Base-by-base conservation (phyloP, 2,888 invertebrate genomes). In the Dermolepida albohirtum region DNA sequence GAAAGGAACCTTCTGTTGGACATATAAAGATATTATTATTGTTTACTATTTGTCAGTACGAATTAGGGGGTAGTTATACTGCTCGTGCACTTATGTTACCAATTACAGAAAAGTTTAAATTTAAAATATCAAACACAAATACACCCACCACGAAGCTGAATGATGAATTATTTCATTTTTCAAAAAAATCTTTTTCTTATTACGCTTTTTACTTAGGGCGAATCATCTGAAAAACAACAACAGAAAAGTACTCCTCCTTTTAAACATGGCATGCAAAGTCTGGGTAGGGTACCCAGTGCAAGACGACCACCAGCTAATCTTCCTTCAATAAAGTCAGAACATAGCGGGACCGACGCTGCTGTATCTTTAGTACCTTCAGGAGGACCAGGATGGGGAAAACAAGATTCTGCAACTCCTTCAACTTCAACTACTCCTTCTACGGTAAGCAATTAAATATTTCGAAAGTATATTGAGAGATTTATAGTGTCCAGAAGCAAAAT, bases 181-280 rank as follows among this genome's bases (percentile, higher is more conserved):
- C 6, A 14, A 11, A n/a, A n/a, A 16, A 44, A n/a, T 44, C 16
- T 44, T 44, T 14, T n/a, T 44, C 0, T 5, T 57, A 43, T 55
- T 40, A n/a, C 7, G 44, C 29, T 44, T 68, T 70, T 72, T 66
- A 72, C 84, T 64, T 79, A 94, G 94, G 93, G 93, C 83, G 93
- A 94, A 87, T 91, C 91, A 84, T 91, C 90, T 80, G 95, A 95
- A 86, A 92, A 93, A 82, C 92, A 92, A 81, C 92, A 92, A 84
- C 92, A 92, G 81, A 95, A 94, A 87, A 93, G 90, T 86, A 91
- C 92, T 87, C 90, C 93, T 86, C 92, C 92, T 84, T 95, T 95
- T 87, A 97, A 97, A 91, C 97, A 98, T 97, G 98, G 98, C 90
- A 95, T 98, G 93, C 98, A 98, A 93, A 94, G 93, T 88, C 92